Base-by-base conservation (phyloP, 2,797 vertebrate species). In the Brachymystax lenok region DNA sequence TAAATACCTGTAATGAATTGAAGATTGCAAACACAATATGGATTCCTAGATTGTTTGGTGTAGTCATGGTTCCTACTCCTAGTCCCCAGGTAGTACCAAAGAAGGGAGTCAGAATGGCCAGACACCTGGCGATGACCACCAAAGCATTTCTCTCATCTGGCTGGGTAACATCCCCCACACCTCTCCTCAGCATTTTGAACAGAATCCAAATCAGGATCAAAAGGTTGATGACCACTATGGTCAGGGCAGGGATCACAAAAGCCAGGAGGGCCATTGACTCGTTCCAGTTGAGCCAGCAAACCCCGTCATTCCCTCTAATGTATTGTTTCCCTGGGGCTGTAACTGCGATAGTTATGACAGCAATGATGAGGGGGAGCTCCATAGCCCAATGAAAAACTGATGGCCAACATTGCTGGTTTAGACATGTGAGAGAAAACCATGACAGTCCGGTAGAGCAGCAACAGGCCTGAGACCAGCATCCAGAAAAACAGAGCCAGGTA, bases 401-500 rank as follows among this genome's bases (percentile, higher is more conserved):
- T 82, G 0, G 82, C 86, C 86, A 96, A 90, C 95, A 98, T 96
- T 71, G 40, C 17, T 1, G 94, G 90, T 86, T 95, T 97, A 74
- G 96, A 96, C 10, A 96, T 91, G 61, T 95, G 93, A 0, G 96
- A 95, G 3, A 98, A 93, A 74, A 97, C 95, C 87, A 96, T 96
- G 76, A 97, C 88, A 19, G 96, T 91, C 17, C 95, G 93, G 82
- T 97, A 97, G 78, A 97, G 95, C 5, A 98, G 94, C 81, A 98
- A 94, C 66, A 97, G 94, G 13, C 95, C 96, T 54, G 96, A 94
- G 0, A 93, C 94, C 8, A 98, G 90, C 97, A 98, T 97, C 97
- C 97, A 99, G 89, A 98, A 99, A 80, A 98, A 98, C 82, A 96
- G 88, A 0, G 96, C 94, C 1, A 99, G 93, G 83, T 98, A 99